These are phyloP conservation scores for Standfussiana lucernea DNA, from an alignment of 2,888 invertebrate genomes.

Conservation along the genomic window DNA sequence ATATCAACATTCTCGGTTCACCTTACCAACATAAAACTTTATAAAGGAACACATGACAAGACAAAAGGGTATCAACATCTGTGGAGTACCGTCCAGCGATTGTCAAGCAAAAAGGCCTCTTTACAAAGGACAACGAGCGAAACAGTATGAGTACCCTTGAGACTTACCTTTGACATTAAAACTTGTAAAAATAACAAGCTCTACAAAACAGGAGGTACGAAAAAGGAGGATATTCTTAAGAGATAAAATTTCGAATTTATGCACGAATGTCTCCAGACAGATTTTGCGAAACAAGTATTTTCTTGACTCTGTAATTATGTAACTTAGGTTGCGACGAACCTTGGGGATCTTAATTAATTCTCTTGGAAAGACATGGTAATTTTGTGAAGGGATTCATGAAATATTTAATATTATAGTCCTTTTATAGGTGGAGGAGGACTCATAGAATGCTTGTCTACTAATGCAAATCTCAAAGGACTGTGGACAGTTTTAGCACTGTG, in stretches of 20 bases:
- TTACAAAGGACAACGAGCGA: constrained; percentile 33
- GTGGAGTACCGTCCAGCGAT: constrained; percentile 13
- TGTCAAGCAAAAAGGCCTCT: constrained; percentile 32
- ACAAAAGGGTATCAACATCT: constrained; percentile 31
- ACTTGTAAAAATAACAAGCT: constrained; percentile 47
- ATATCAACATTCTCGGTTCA: not conserved
- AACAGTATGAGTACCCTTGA: constrained; percentile 7
- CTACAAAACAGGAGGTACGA: constrained; percentile 9
- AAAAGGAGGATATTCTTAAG: constrained; percentile 11
- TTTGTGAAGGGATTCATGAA: constrained; percentile 15
- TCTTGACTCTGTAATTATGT: constrained; percentile 32
- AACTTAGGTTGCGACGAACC: constrained; percentile 5
- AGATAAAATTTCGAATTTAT: constrained; percentile 19
- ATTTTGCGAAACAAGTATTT: constrained; percentile 41
- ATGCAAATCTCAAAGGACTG: not conserved
- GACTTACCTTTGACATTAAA: constrained; percentile 58
- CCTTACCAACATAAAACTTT: not conserved
- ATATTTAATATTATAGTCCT: constrained; percentile 15
- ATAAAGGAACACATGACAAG: constrained; percentile 22
- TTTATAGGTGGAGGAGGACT: constrained; percentile 1
- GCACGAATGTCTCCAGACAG: constrained; percentile 23
- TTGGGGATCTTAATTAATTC: constrained; percentile 43
- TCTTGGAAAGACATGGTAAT: constrained; percentile 24
- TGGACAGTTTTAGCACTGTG: not conserved
- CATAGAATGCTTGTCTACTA: constrained; percentile 11